Percentiles rank a stretch among this genome's conserved stretches.
Evolutionary conservation across 2,888 invertebrate genomes (phyloP).

Genomic region (Mythimna ferrago): DNA sequence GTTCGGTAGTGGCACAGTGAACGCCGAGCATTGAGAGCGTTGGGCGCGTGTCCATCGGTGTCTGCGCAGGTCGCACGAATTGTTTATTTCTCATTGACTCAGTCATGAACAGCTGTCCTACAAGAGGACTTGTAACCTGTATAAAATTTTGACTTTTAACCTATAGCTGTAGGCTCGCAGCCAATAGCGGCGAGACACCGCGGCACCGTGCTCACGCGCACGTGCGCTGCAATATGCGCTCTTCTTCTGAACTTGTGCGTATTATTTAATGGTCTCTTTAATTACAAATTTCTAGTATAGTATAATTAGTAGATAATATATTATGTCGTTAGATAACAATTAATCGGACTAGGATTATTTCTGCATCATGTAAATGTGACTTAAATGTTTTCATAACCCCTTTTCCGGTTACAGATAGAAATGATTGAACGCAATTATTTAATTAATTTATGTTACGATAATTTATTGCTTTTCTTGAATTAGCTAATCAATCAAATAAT

Average conservation of each 20-base stretch:
- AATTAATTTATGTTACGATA: no score
- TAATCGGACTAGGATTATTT: conserved; percentile 15
- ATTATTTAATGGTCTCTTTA: conserved; percentile 12
- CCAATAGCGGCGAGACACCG: conserved; percentile 64
- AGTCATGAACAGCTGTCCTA: conserved; percentile 29
- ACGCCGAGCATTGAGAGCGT: conserved; percentile 1
- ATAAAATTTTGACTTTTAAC: conserved; percentile 22
- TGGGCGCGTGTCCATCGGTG: conserved; percentile 21
- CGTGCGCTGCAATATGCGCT: conserved; percentile 45
- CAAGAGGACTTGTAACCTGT: conserved; percentile 3
- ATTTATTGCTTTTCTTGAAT: not conserved
- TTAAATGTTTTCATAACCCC: conserved; percentile 17
- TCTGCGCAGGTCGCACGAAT: not conserved
- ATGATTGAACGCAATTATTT: no score
- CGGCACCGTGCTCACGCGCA: conserved; percentile 68
- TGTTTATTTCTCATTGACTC: conserved; percentile 14
- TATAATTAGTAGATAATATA: conserved; percentile 21
- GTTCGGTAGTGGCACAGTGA: conserved; percentile 15
- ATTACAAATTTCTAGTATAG: not conserved
- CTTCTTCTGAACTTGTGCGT: conserved; percentile 21
- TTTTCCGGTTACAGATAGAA: not conserved
- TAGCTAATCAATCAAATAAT: not conserved
- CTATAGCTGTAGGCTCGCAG: conserved; percentile 25
- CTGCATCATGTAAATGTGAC: not conserved
- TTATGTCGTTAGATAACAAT: conserved; percentile 30